Conservation (phyloP, 2,888 invertebrate genomes). For the Eristalis arbustorum region DNA sequence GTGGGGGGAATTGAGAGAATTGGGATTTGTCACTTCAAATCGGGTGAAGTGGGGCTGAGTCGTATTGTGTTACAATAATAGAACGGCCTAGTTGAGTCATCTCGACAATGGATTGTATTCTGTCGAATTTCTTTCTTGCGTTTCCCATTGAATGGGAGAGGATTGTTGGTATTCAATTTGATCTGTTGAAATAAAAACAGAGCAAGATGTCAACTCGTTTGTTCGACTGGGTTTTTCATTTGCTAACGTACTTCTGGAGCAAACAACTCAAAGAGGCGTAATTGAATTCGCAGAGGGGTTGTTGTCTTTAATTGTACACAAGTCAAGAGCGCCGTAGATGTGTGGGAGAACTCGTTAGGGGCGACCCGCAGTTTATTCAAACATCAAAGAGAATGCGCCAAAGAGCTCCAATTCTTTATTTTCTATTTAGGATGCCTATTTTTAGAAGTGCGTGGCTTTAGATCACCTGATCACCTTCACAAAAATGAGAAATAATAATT, state of each 20-base stretch:
- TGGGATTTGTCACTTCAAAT: constrained; percentile 51
- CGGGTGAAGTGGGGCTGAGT: constrained; percentile 34
- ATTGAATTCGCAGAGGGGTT: not conserved
- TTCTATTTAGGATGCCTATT: no score
- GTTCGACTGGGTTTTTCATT: not conserved
- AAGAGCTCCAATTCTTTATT: no score
- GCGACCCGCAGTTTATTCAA: no score
- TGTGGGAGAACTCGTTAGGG: no score
- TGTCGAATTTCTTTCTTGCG: constrained; percentile 1
- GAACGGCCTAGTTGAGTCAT: constrained; percentile 42
- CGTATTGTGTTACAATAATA: constrained; percentile 45
- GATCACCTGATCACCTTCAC: no score
- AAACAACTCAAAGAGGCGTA: not conserved
- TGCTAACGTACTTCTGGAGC: not conserved
- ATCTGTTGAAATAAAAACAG: constrained; percentile 13
- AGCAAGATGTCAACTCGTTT: not conserved
- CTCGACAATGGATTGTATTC: constrained; percentile 10
- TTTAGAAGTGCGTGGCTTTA: no score
- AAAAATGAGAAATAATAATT: no score
- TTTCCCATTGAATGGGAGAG: not conserved
- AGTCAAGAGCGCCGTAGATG: no score
- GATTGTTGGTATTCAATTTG: not conserved
- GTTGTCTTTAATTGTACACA: no score
- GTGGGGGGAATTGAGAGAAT: constrained; percentile 2
- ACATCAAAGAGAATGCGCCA: no score